Base-by-base conservation (phyloP, 2,113 vertebrate genomes). In the Cacatua alba region DNA sequence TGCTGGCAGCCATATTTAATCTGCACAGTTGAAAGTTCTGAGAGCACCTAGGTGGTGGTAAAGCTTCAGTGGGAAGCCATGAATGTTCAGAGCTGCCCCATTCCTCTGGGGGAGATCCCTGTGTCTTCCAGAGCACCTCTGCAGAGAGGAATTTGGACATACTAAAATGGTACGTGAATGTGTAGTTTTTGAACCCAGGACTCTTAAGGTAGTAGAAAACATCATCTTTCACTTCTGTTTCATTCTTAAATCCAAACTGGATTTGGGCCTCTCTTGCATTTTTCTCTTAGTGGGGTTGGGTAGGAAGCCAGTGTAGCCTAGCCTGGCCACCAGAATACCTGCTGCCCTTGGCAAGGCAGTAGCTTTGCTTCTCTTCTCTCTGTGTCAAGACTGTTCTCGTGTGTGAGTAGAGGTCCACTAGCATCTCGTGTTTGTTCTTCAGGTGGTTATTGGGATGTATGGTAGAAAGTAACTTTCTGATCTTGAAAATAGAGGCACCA, bases 301-400 rank as follows among this genome's bases (percentile, higher is more conserved):
- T 17, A 49, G 53, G 35, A 77, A 84, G 72, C 35, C 65, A 76
- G 16, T 3, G 31, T 33, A 41, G 63, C 48, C 8, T 33, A 41
- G 63, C 48, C 8, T 68, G 48, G 25, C 44, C 35, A 49, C 71
- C 26, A 31, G 65, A 21, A 25, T 21, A 52, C 28, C 29, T 37
- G 24, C 44, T 87, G 49, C 41, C 37, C 8, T 9, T 88, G 52
- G 31, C 68, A 71, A 44, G 57, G 39, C 43, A 59, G 41, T 23
- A 64, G 64, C 53, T 60, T 77, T 0, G 1, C 11, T 43, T 46
- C n/a, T 28, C 24, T 41, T 57, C 17, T 39, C 6, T 43, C 35
- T n/a, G 5, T 51, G 21, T 69, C 43, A 8, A 44, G 33, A 16
- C 28, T 20, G n/a, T 39, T 44, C 1, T 41, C 15, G 0, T 9